Evolutionary conservation across 2,888 invertebrate genomes (phyloP), one percentile per base, ranked within the genome.

Genomic region (Heliconius ethilla): DNA sequence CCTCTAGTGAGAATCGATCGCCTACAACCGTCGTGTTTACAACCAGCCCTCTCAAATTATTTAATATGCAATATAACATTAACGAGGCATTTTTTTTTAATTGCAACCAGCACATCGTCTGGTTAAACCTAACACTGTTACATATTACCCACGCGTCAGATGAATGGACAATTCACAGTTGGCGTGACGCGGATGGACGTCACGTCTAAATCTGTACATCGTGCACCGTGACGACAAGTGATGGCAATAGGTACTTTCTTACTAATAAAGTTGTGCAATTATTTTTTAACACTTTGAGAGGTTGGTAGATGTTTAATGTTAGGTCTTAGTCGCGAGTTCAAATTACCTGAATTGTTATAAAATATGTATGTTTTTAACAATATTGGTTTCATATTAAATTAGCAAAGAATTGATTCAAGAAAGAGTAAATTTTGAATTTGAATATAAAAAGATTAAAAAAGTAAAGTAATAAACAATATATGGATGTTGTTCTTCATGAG

Each of bases 181-280:
- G 63, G 63, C 70, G 70, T 63, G 76, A 65, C 75, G 75, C 45
- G 59, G 9, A 10, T 25, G 15, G 25, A 37, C 74, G 74, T 74
- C 63, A 74, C 40, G 51, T 55, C 76, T 77, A 77, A 77, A 72
- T 77, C 66, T 37, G 70, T 51, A 29, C 29, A 13, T 11, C 22
- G 37, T n/a, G 70, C 25, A 40, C 13, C 29, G 65, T 65, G 72
- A 51, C 63, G 70, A 10, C 33, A 51, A 70, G 18, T 18, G 29
- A 66, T n/a, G 13, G 15, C 45, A 27, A 51, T 55, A 51, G 10
- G 33, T 51, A 18, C 22, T 70, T 72, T 22, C 29, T 27, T 22
- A 62, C 25, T 11, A 25, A 72, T 55, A 22, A 29, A 11, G 3
- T 40, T 40, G 13, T 67, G 25, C 6, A 37, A 40, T 25, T 9